A percentile compares a stretch with the other conserved stretches of the same genome.
These are phyloP conservation scores for Drosophila nasuta DNA, from an alignment of 1,140 invertebrate species.

Conservation along the genomic window DNA sequence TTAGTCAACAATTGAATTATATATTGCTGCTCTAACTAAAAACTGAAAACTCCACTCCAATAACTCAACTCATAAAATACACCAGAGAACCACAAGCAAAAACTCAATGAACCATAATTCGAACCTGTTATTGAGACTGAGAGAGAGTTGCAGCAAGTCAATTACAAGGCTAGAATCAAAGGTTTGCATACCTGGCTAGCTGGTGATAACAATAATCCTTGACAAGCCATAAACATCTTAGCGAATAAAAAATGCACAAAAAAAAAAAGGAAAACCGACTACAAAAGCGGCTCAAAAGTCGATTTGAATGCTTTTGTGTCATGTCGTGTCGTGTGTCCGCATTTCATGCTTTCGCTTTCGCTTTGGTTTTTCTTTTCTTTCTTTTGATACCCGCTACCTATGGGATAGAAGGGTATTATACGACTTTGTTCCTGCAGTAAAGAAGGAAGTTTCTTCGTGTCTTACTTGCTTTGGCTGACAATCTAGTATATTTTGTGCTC, in stretches of 20 bases:
- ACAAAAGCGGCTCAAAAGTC: constrained; percentile 63
- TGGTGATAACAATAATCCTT: constrained; percentile 83
- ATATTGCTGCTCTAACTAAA: too few relatives aligned
- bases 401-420: too few relatives aligned
- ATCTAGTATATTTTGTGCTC: too few relatives aligned
- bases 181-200: constrained; percentile 79
- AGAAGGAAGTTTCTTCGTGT: too few relatives aligned
- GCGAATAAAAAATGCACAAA: constrained; percentile 35
- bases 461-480: too few relatives aligned
- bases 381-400: too few relatives aligned
- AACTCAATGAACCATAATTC: neutral
- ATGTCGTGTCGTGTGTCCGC: constrained; percentile 15
- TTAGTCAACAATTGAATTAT: too few relatives aligned
- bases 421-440: too few relatives aligned
- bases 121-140: neutral
- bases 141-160: neutral
- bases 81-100: neutral
- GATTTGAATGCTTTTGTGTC: constrained; percentile 68
- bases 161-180: constrained; percentile 19
- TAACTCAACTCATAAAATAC: neutral
- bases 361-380: constrained; percentile 35
- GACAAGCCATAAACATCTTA: constrained; percentile 83
- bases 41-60: too few relatives aligned
- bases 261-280: neutral
- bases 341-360: constrained; percentile 49